These are phyloP conservation scores for Rhegmatorhina hoffmannsi DNA, from an alignment of 2,113 vertebrate species.

Conservation along the genomic window DNA sequence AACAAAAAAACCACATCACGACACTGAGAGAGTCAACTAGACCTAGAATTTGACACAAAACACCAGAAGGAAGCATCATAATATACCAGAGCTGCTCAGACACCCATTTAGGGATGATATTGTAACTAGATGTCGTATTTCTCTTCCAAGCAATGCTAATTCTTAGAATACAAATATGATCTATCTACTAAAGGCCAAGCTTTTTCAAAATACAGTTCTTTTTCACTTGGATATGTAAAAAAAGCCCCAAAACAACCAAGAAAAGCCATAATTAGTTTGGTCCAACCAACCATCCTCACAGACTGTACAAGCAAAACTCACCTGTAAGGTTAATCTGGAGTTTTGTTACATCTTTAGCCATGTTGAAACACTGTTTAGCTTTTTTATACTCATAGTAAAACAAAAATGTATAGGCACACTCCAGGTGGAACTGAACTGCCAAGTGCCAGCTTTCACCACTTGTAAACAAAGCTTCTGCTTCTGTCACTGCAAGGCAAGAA, in stretches of 20 bases:
- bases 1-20: background rate
- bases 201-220: background rate
- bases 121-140: background rate
- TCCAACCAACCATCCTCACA: background rate
- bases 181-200: background rate
- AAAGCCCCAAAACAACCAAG: background rate
- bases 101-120: background rate
- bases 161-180: background rate
- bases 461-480: slow-evolving; percentile 72
- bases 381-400: slow-evolving; percentile 91
- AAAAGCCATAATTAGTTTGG: background rate
- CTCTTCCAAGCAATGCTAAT: background rate
- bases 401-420: slow-evolving; percentile 86
- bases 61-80: background rate
- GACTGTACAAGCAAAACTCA: slow-evolving; percentile 55
- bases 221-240: background rate
- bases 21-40: background rate
- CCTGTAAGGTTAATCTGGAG: slow-evolving; percentile 86
- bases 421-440: slow-evolving; percentile 89
- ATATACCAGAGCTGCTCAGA: background rate
- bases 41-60: background rate
- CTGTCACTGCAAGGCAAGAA: slow-evolving; percentile 79
- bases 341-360: slow-evolving; percentile 82
- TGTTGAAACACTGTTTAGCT: slow-evolving; percentile 84
- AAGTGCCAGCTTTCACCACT: slow-evolving; percentile 73